Conservation (phyloP, 2,888 invertebrate genomes). For the Thumatha senex region DNA sequence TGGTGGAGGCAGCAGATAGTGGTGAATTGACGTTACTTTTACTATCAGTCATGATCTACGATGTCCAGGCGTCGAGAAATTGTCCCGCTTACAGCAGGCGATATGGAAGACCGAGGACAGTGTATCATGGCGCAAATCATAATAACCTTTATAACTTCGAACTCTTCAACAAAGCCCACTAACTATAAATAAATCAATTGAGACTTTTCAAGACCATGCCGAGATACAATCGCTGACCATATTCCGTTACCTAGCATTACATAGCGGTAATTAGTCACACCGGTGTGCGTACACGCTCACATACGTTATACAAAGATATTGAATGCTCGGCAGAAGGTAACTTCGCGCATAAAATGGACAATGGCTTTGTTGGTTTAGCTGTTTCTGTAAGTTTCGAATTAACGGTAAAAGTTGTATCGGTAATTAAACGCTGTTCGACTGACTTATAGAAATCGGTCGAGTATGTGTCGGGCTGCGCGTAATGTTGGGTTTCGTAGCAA, state of each 20-base stretch:
- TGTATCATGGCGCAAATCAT: too few species aligned
- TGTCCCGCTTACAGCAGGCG: too few species aligned
- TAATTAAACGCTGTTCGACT: background rate
- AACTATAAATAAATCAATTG: background rate
- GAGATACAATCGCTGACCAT: slow-evolving; percentile 2
- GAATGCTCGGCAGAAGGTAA: background rate
- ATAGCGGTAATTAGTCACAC: slow-evolving; percentile 46
- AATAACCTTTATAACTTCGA: background rate
- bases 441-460: background rate
- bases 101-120: too few species aligned
- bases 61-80: too few species aligned
- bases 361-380: background rate
- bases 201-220: slow-evolving; percentile 1
- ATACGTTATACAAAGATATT: slow-evolving; percentile 4
- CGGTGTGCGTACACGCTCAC: slow-evolving; percentile 18
- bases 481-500: background rate
- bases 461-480: background rate
- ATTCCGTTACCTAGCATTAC: slow-evolving; percentile 16
- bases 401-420: background rate
- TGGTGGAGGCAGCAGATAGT: too few species aligned
- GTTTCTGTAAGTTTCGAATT: background rate
- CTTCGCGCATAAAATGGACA: background rate
- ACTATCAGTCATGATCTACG: too few species aligned
- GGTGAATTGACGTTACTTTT: too few species aligned
- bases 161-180: background rate